Conservation (phyloP, 1,140 invertebrate species). For the Ylistrum balloti region DNA sequence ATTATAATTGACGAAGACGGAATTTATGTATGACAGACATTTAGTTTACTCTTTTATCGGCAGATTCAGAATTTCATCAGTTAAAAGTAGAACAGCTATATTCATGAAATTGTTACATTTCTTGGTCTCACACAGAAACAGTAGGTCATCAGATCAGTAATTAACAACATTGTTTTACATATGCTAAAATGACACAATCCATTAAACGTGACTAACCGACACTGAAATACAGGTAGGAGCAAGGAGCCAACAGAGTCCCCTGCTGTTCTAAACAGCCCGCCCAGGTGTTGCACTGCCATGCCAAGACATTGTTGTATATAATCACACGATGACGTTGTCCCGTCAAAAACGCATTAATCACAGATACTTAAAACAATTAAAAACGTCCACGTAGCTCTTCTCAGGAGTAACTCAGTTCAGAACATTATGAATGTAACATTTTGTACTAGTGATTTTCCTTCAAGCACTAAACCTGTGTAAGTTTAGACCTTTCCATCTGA, state of each 20-base stretch:
- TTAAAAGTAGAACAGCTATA: too few species aligned
- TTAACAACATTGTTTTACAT: neutral
- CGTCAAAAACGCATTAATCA: conserved; percentile 26
- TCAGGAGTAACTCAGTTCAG: neutral
- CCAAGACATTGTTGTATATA: neutral
- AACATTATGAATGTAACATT: neutral
- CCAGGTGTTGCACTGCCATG: neutral
- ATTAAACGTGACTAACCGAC: neutral
- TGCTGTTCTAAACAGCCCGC: neutral
- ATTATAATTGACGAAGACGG: too few species aligned
- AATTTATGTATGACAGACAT: too few species aligned
- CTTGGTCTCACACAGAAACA: too few species aligned
- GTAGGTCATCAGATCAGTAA: too few species aligned
- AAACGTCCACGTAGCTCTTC: neutral
- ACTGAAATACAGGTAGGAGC: neutral
- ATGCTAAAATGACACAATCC: neutral
- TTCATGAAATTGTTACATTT: too few species aligned
- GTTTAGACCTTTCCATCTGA: neutral
- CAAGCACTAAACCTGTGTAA: neutral
- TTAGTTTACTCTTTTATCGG: too few species aligned
- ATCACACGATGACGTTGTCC: neutral
- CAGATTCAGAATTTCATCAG: too few species aligned
- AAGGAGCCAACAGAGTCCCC: conserved; percentile 16
- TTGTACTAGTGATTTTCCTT: neutral
- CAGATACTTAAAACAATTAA: conserved; percentile 2